A percentile compares a stretch with the other conserved stretches of the same genome.
phyloP scores from a whole-genome alignment of 2,113 vertebrate genomes.

The Morone chrysops region DNA sequence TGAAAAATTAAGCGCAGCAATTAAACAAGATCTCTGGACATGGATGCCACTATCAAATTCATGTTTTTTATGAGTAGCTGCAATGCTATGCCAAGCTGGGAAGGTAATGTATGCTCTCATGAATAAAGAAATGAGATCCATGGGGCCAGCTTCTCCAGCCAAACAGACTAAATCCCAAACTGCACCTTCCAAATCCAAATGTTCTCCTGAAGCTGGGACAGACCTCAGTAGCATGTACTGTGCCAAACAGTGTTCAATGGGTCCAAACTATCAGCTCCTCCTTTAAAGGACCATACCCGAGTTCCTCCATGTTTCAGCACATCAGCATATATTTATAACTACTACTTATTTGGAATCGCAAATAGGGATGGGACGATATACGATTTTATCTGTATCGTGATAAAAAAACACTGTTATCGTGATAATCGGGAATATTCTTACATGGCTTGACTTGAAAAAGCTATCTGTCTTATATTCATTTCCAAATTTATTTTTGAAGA shows the following conservation, averaged over 20 bases:
- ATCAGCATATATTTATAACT: neutral
- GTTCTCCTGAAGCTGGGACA: slow-evolving; percentile 36
- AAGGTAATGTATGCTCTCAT: slow-evolving; percentile 40
- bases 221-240: slow-evolving; percentile 12
- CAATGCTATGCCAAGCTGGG: slow-evolving; percentile 53
- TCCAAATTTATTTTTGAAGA: too few species aligned
- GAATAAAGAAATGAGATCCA: slow-evolving; percentile 60
- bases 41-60: slow-evolving; percentile 53
- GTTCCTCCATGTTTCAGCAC: neutral
- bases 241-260: slow-evolving; percentile 14
- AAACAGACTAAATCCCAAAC: slow-evolving; percentile 44
- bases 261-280: slow-evolving; percentile 64
- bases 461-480: too few species aligned
- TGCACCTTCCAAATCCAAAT: slow-evolving; percentile 42
- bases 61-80: slow-evolving; percentile 32
- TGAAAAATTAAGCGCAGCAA: neutral
- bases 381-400: too few species aligned
- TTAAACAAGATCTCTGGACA: slow-evolving; percentile 6
- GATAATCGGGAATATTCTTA: too few species aligned
- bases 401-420: too few species aligned
- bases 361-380: too few species aligned
- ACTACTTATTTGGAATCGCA: neutral
- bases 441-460: too few species aligned
- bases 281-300: slow-evolving; percentile 13
- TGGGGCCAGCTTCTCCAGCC: slow-evolving; percentile 13